Evolutionary conservation across 2,113 vertebrate genomes (phyloP).

Genomic region (Campylorhamphus procurvoides): DNA sequence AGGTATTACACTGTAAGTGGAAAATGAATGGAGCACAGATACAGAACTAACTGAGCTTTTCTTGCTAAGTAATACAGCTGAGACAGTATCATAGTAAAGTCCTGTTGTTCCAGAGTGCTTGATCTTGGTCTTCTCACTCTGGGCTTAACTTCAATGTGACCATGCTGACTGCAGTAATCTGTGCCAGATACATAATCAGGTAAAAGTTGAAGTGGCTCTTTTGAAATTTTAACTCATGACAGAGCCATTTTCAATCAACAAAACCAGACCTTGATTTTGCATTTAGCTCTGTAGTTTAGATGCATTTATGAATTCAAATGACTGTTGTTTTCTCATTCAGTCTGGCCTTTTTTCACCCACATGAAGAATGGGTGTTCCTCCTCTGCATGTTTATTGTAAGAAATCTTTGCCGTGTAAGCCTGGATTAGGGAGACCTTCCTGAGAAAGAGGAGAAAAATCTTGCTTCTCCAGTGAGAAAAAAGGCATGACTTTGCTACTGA

Average conservation of each 20-base stretch:
- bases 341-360: background rate
- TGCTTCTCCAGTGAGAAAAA: background rate
- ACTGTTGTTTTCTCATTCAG: background rate
- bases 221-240: background rate
- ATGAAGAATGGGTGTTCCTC: background rate
- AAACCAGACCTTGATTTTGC: background rate
- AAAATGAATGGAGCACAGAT: background rate
- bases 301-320: background rate
- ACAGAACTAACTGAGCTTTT: background rate
- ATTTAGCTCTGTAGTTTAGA: background rate
- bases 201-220: background rate
- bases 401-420: background rate
- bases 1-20: accelerated
- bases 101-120: background rate
- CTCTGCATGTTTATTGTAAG: background rate
- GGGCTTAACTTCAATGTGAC: background rate
- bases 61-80: background rate
- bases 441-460: background rate
- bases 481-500: background rate
- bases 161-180: background rate
- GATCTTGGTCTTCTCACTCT: background rate
- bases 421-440: background rate
- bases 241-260: background rate
- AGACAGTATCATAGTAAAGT: background rate
- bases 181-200: background rate